Conservation (phyloP, 2,888 invertebrate species). For the Scaptomyza flava region DNA sequence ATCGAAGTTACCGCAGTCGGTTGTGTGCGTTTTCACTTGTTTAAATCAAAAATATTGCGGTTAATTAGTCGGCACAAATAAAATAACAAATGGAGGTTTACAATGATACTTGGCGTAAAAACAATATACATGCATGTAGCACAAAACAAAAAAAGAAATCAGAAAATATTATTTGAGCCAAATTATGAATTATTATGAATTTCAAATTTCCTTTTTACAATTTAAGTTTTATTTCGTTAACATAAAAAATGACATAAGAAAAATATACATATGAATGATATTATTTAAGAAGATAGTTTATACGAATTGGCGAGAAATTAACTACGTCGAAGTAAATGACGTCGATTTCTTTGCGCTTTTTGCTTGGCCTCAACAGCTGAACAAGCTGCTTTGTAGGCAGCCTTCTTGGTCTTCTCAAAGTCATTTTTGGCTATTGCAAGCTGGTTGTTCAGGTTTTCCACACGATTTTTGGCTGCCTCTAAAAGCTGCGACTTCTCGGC, state of each 20-base stretch:
- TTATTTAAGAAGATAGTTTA: no score
- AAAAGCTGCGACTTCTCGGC: conserved; percentile 89
- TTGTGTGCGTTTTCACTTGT: no score
- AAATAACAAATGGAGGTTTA: no score
- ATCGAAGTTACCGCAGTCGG: no score
- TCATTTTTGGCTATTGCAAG: conserved; percentile 87
- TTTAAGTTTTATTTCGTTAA: neutral
- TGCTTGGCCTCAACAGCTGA: conserved; percentile 89
- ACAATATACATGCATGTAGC: no score
- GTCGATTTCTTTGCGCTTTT: conserved; percentile 61
- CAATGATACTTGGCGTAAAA: no score
- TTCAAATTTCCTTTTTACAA: neutral
- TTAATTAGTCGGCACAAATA: no score
- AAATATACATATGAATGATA: conserved; percentile 6
- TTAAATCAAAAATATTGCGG: no score
- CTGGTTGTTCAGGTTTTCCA: conserved; percentile 87
- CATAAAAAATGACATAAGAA: neutral
- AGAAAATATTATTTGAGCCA: no score
- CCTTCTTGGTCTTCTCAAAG: conserved; percentile 88
- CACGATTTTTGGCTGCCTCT: conserved; percentile 88
- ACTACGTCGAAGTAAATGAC: neutral
- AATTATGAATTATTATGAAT: no score
- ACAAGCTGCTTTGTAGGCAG: conserved; percentile 88
- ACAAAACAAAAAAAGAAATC: no score
- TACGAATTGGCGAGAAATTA: neutral